phyloP scores from a whole-genome alignment of 1,140 invertebrate species.

The Brachystomella parvula region DNA sequence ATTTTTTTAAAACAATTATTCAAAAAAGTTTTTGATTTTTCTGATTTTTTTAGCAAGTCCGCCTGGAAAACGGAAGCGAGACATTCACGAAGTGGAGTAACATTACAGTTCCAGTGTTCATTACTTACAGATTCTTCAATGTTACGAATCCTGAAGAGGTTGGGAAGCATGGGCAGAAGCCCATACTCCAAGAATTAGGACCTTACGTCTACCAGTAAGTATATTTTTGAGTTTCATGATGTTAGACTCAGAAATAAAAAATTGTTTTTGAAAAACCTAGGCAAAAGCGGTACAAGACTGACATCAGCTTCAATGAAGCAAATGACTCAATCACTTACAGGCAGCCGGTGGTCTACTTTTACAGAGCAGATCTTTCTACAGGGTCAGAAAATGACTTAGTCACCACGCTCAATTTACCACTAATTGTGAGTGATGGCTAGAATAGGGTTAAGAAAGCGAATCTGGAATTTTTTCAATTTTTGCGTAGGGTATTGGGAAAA shows the following conservation, averaged over 20 bases:
- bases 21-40: background rate
- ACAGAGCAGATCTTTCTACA: constrained; percentile 20
- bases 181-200: constrained; percentile 26
- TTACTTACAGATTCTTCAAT: constrained; percentile 30
- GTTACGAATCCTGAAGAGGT: constrained; percentile 31
- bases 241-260: background rate
- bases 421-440: constrained; percentile 19
- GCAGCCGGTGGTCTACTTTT: constrained; percentile 22
- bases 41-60: constrained; percentile 19
- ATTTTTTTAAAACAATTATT: background rate
- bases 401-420: constrained; percentile 20
- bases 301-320: constrained; percentile 18
- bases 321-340: constrained; percentile 29
- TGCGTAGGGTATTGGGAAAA: background rate
- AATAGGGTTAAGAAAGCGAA: background rate
- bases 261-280: constrained; percentile 16
- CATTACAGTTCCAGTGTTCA: constrained; percentile 13
- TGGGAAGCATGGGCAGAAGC: constrained; percentile 17
- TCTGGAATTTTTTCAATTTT: constrained; percentile 2
- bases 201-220: constrained; percentile 33
- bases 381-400: constrained; percentile 24
- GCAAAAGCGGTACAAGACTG: constrained; percentile 22
- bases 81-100: constrained; percentile 31
- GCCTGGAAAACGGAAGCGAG: constrained; percentile 27
- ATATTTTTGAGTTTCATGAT: background rate